phyloP scores from a whole-genome alignment of 2,113 vertebrate species.

The Ursus arctos region DNA sequence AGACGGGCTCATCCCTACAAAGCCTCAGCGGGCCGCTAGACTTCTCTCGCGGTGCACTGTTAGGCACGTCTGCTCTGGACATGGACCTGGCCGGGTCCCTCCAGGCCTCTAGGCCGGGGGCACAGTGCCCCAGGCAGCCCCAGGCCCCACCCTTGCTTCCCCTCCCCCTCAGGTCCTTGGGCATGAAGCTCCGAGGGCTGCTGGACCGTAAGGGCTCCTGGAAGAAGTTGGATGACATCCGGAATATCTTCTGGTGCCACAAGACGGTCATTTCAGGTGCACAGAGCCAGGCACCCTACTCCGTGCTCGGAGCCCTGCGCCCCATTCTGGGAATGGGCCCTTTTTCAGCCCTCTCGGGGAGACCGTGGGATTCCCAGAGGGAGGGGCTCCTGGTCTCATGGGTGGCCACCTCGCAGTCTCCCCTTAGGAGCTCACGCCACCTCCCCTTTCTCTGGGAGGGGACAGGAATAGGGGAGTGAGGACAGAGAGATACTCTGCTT shows the following conservation, averaged over 20 bases:
- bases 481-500: not conserved
- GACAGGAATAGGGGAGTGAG: not conserved
- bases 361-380: not conserved
- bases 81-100: not conserved
- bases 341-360: not conserved
- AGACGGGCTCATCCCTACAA: not conserved
- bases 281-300: not conserved
- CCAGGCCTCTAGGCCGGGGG: not conserved
- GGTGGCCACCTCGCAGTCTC: not conserved
- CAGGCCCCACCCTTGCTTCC: not conserved
- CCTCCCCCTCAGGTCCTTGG: slow-evolving; percentile 73
- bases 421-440: not conserved
- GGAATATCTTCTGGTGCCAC: slow-evolving; percentile 81
- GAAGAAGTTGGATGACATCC: slow-evolving; percentile 82
- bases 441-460: not conserved
- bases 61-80: not conserved
- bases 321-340: not conserved
- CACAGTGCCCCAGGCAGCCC: not conserved
- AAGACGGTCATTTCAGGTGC: slow-evolving; percentile 78
- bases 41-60: not conserved
- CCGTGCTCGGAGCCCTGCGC: not conserved
- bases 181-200: slow-evolving; percentile 81
- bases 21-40: not conserved
- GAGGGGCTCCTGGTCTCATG: not conserved
- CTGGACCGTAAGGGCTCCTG: slow-evolving; percentile 78